phyloP scores from a whole-genome alignment of 2,888 invertebrate genomes.

The Luffia ferchaultella region DNA sequence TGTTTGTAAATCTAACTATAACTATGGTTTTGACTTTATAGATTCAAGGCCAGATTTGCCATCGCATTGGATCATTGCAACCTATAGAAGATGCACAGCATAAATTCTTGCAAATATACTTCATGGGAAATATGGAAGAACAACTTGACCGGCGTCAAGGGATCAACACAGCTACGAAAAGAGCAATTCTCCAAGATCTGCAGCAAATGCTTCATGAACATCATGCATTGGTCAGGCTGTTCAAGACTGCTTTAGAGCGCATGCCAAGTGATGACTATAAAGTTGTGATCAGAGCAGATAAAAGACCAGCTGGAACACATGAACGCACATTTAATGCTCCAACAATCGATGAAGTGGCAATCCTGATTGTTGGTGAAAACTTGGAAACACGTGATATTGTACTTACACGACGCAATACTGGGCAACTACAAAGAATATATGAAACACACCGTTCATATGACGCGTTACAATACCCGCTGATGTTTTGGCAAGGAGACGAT shows the following conservation, averaged over 20 bases:
- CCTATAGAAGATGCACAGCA: not conserved
- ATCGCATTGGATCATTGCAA: not conserved
- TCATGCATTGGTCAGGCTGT: constrained; percentile 9
- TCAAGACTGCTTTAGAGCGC: constrained; percentile 12
- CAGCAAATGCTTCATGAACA: too few species aligned
- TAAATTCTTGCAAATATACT: too few species aligned
- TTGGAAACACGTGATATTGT: constrained; percentile 14
- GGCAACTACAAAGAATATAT: constrained; percentile 9
- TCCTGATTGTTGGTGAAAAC: constrained; percentile 17
- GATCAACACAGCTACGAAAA: constrained; percentile 11
- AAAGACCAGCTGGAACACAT: constrained; percentile 7
- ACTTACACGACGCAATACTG: constrained; percentile 12
- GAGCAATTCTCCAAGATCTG: constrained; percentile 11
- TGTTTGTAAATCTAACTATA: not conserved
- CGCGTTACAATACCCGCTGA: constrained; percentile 24
- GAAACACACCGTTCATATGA: constrained; percentile 23
- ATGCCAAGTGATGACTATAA: constrained; percentile 9
- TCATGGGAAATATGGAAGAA: not conserved
- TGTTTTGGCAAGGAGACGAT: constrained; percentile 7
- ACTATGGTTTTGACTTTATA: not conserved
- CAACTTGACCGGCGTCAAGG: too few species aligned
- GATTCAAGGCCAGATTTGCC: not conserved
- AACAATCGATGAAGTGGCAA: constrained; percentile 18
- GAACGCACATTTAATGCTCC: constrained; percentile 17
- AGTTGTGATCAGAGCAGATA: constrained; percentile 10